Evolutionary conservation across 2,888 invertebrate genomes (phyloP), one percentile per base, ranked within the genome.

Genomic region (Dicroscelio sp.): DNA sequence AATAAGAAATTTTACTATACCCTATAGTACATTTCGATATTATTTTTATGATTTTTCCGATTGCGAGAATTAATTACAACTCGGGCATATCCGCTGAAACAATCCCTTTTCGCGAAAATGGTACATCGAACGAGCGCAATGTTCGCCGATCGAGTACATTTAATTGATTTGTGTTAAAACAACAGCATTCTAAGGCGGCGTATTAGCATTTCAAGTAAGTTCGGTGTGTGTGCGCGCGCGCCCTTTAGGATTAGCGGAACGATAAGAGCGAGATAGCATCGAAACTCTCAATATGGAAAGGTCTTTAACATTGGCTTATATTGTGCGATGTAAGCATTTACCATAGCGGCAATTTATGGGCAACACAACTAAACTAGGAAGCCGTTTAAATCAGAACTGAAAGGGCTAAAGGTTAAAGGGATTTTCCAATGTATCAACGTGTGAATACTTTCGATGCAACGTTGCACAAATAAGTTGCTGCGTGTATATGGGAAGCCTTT

Each of bases 351-450:
- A 88, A 92, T 92, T 92, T 92, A 92, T 92, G 90, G 90, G 78
- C 87, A 86, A 85, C 87, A 38, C 90, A 79, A 75, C 89, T 83
- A 82, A 88, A 92, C 91, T 92, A 92, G 90, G 91, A 92, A 92
- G 91, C 91, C 91, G 87, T 89, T 92, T 87, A 88, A 92, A 92
- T 92, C 91, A 90, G 89, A 92, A 89, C 87, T 87, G 91, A 87
- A 84, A 89, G 87, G 91, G 89, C 80, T 86, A 92, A 87, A 90
- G 90, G 91, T 90, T 87, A 91, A 91, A 91, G 91, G 91, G 87
- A 89, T 92, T 92, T 92, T 90, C 86, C 89, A 89, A 85, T 87
- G 89, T 89, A 87, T 91, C 86, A 83, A 89, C 83, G 86, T 82
- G 91, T 82, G 91, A 91, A 89, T 88, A 87, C 89, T 83, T 91